Base-by-base conservation (phyloP, 2,888 invertebrate genomes). In the Lacanobia oleracea region DNA sequence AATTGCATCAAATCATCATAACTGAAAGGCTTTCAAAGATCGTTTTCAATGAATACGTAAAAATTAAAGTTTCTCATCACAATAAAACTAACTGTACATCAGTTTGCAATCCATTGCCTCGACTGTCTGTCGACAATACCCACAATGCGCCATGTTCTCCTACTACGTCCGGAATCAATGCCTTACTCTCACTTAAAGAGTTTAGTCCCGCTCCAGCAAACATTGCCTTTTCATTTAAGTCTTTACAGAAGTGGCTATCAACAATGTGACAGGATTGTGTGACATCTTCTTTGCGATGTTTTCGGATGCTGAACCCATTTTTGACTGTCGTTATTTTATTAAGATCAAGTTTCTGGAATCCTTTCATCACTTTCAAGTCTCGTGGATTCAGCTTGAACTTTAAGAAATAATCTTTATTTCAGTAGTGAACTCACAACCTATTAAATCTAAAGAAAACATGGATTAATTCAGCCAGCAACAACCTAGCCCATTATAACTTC, bases 81-180 rank as follows among this genome's bases (percentile, higher is more conserved):
- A n/a, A 23, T 53, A 48, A 16, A 6, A 51, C 4, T 54, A 59
- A 62, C 70, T 50, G 60, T n/a, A 53, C 59, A 64, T 64, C 43
- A 77, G 61, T 62, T 77, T 69, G 64, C 71, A 75, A 81, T 69
- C 63, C 69, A 77, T 81, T 73, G 51, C 43, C 60, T 72, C 54
- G 59, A 67, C 54, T 67, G 56, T 70, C 27, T 68, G 45, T 53
- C 59, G 59, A 67, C 56, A 77, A 72, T 53, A 76, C 64, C 63
- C 51, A 73, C 66, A 73, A 65, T 77, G 65, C 56, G 48, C 43
- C 14, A 6, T 16, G 76, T 60, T 93, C 92, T 90, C 93, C 92
- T 92, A 87, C 84, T 86, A 87, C 86, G 77, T 77, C 70, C 67
- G 78, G 70, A 79, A 78, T 69, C 67, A 78, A 84, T 75, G 78